Evolutionary conservation across 2,888 invertebrate species (phyloP).

Genomic region (Rhagonycha lutea): DNA sequence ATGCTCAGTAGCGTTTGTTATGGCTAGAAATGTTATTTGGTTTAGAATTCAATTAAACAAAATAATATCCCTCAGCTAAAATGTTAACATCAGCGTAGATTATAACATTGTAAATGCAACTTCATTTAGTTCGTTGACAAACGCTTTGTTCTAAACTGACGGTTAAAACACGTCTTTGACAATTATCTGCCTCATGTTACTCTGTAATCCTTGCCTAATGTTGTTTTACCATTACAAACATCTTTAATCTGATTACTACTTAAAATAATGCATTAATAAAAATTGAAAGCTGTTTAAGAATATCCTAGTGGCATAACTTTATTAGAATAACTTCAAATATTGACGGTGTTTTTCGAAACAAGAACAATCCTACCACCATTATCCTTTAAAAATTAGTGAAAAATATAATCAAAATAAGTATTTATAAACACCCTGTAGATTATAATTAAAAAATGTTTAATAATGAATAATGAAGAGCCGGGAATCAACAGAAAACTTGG

Average conservation of each 20-base stretch:
- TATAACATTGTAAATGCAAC: conserved; percentile 15
- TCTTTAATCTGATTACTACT: background rate
- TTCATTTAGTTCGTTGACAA: conserved; percentile 16
- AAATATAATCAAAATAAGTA: background rate
- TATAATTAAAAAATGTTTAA: background rate
- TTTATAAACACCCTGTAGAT: background rate
- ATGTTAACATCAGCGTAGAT: conserved; percentile 8
- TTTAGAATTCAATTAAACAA: background rate
- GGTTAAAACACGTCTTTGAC: conserved; percentile 12
- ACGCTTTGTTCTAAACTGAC: conserved; percentile 16
- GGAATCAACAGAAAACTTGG: background rate
- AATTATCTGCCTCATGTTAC: conserved; percentile 12
- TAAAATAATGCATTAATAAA: background rate
- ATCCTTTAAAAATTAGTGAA: background rate
- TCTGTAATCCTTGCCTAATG: conserved; percentile 7
- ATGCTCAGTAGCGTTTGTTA: background rate
- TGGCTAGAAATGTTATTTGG: background rate
- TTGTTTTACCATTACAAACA: conserved; percentile 4
- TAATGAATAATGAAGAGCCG: background rate
- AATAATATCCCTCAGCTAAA: background rate
- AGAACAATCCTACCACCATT: background rate
- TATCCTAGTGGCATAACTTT: too few species aligned
- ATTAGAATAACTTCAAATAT: background rate
- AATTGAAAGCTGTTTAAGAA: background rate
- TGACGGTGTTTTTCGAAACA: background rate